Evolutionary conservation across 2,888 invertebrate species (phyloP), one percentile per base, ranked within the genome.

Genomic region (Criorhina ranunculi): DNA sequence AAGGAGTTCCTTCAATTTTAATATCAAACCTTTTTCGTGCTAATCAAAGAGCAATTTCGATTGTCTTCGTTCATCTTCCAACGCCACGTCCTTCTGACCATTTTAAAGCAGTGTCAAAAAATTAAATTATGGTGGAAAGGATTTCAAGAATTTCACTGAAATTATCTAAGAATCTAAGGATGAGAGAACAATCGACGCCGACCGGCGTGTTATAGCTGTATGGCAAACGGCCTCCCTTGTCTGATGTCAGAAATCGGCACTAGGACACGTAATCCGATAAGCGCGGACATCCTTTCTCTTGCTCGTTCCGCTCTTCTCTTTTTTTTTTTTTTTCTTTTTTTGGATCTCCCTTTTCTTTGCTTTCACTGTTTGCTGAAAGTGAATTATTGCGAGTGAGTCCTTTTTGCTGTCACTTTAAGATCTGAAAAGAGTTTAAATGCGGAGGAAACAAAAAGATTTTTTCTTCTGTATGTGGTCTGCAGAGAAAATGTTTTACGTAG

Each of bases 1-100:
- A 59, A 24, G 55, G 24, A 31, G 49, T 55, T 35, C 19, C 42
- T 69, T 64, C 59, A 24, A 60, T 60, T 66, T 70, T 55, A 57
- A 59, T 80, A 70, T 66, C 40, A 70, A 80, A 69, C 64, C 53
- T 66, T 80, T 80, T 66, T 33, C 53, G 24, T 66, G 70, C 69
- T 75, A 80, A 85, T 85, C 80, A 85, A 76, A 69, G 75, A 75
- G 49, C 69, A 75, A 79, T 85, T 79, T 79, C 55, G 29, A 78
- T 83, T 73, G 73, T 46, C 73, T 69, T 70, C 67, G 19, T 42
- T 57, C 31, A 62, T 29, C 44, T 29, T 12, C 42, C 62, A 12
- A 62, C 24, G 5, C 7, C 17, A 9, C 15, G 35, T 17, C 17
- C 5, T 17, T n/a, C 5, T 51, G 37, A 24, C 51, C 17, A 37